Conservation (phyloP, 2,113 vertebrate species). For the Excalfactoria chinensis region DNA sequence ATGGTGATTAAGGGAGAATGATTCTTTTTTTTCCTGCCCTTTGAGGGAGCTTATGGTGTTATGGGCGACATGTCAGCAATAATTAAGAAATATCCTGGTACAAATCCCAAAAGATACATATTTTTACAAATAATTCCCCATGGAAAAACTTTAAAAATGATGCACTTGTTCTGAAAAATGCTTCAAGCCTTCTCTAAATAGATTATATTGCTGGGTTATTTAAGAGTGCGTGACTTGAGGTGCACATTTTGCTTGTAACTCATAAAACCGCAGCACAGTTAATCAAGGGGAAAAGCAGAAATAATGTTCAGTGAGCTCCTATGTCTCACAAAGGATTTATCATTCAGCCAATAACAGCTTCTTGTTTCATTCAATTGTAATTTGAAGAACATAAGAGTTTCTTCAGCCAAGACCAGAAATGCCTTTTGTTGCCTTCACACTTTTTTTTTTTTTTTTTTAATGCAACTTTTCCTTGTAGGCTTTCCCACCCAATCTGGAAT, state of each 20-base stretch:
- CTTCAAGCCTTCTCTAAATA: constrained; percentile 66
- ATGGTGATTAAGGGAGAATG: constrained; percentile 64
- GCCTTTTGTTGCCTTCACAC: neutral
- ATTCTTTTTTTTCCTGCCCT: constrained; percentile 68
- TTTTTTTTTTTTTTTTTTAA: neutral
- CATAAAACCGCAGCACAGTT: constrained; percentile 8
- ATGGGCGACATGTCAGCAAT: constrained; percentile 67
- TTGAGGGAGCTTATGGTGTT: constrained; percentile 65
- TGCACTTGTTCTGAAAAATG: constrained; percentile 62
- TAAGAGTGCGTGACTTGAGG: constrained; percentile 59
- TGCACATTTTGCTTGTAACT: constrained; percentile 57
- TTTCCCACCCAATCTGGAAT: neutral
- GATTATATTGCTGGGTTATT: constrained; percentile 43
- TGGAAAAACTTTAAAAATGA: constrained; percentile 59
- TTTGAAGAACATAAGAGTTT: neutral
- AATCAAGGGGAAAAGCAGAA: neutral
- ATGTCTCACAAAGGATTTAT: neutral
- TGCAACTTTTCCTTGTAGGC: neutral
- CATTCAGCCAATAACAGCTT: neutral
- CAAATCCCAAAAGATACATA: constrained; percentile 57
- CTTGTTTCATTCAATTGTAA: neutral
- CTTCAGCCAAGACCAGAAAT: neutral
- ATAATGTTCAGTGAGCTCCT: neutral
- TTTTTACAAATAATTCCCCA: constrained; percentile 68
- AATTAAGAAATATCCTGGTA: constrained; percentile 73